phyloP scores from a whole-genome alignment of 2,113 vertebrate genomes.

The Hippocampus comes region DNA sequence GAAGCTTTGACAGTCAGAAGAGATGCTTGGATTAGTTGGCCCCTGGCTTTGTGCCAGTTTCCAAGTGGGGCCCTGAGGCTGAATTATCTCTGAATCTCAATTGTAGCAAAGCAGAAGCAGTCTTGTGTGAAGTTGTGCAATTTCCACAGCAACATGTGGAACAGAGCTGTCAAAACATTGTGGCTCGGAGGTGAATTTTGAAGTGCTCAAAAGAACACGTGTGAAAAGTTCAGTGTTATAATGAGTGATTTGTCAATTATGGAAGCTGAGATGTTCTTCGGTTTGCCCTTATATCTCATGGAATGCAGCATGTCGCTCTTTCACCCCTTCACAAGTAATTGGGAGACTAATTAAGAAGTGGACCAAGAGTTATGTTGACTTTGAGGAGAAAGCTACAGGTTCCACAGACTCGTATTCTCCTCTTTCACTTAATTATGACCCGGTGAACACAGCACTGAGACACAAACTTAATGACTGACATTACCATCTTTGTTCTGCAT shows the following conservation, averaged over 20 bases:
- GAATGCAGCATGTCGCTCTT: constrained; percentile 12
- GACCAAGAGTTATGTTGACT: constrained; percentile 17
- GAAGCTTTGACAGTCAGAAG: constrained; percentile 54
- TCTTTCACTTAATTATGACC: constrained; percentile 55
- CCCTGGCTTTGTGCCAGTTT: constrained; percentile 49
- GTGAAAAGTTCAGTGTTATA: constrained; percentile 33
- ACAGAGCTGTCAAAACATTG: constrained; percentile 33
- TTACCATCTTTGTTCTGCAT: background rate
- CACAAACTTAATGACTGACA: background rate
- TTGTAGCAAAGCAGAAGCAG: constrained; percentile 33
- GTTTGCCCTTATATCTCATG: constrained; percentile 50
- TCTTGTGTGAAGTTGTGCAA: constrained; percentile 36
- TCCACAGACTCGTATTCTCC: constrained; percentile 32
- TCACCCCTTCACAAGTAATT: constrained; percentile 51
- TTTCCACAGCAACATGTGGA: constrained; percentile 5
- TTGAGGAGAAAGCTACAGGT: constrained; percentile 21
- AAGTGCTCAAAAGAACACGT: constrained; percentile 37
- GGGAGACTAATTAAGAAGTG: constrained; percentile 44
- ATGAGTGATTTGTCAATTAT: constrained; percentile 58
- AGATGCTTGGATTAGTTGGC: constrained; percentile 51
- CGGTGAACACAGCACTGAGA: constrained; percentile 35
- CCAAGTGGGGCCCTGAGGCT: constrained; percentile 36
- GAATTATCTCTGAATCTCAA: constrained; percentile 35
- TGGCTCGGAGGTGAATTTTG: constrained; percentile 26
- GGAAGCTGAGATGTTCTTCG: constrained; percentile 23